Evolutionary conservation across 2,888 invertebrate genomes (phyloP), one percentile per base, ranked within the genome.

Genomic region (Palloptera scutellata): DNA sequence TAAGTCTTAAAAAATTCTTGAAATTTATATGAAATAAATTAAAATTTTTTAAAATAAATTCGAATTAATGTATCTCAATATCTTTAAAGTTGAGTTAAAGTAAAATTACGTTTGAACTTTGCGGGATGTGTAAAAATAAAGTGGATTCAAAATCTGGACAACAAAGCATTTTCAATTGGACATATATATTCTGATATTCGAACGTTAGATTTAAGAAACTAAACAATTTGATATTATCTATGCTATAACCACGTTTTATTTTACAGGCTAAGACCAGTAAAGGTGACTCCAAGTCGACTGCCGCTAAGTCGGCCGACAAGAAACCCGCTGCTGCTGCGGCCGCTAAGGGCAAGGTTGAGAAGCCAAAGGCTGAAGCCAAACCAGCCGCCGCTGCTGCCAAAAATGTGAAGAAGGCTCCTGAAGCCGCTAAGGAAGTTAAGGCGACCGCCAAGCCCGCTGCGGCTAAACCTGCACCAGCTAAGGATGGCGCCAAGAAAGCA

Each of bases 371-470:
- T 55, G 84, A 84, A 73, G 76, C 81, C 17, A 84, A 84, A 70
- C 79, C 82, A 17, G 80, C 83, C 9, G 79, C 81, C 15, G 77
- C 83, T 67, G 81, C 82, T 11, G 78, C 81, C 11, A 84, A 85
- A 75, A 84, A 82, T 71, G 83, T 80, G 0, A 84, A 84, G 73
- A 85, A 84, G 76, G 81, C 80, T 1, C 79, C 83, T 43, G 83
- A 82, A 67, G 81, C 78, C 45, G 82, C 80, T 17, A 83, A 83
- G 70, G 83, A 82, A 41, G 81, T 79, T 11, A 82, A 82, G 71
- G 88, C 88, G 78, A 87, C 87, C 79, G 86, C 86, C 10, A 71
- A 74, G 12, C 69, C 72, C 19, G 76, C 77, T 20, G 75, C 72
- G 30, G 61, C 66, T 12, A 67, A 67, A 48, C 61, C 67, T 55